These are phyloP conservation scores for Meriones psammophilus DNA, from an alignment of 2,797 vertebrate species.

Conservation along the genomic window DNA sequence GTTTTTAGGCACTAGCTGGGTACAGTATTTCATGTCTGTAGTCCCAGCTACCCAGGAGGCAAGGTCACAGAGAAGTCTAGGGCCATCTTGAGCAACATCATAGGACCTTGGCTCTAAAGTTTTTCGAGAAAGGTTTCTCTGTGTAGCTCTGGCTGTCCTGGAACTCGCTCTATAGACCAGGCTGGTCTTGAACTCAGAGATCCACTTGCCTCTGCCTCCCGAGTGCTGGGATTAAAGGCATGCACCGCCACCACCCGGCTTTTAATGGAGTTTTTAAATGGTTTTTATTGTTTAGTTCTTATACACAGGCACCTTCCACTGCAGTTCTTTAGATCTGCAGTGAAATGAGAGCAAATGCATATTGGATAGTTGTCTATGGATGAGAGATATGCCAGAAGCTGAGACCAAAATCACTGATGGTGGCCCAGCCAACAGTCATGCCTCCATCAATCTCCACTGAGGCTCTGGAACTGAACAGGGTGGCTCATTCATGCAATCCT, in stretches of 20 bases:
- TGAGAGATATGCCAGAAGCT: background rate
- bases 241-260: rapidly evolving
- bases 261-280: background rate
- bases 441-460: background rate
- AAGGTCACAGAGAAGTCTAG: background rate
- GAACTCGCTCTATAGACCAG: background rate
- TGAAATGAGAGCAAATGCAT: background rate
- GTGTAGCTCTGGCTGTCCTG: background rate
- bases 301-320: background rate
- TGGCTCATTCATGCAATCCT: background rate
- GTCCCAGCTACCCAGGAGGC: background rate
- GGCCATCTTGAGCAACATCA: background rate
- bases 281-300: background rate
- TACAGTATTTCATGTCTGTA: background rate
- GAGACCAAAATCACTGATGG: background rate
- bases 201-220: background rate
- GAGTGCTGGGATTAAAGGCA: background rate
- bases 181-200: background rate
- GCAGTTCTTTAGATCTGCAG: background rate
- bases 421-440: background rate
- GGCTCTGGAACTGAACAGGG: background rate
- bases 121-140: background rate
- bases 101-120: background rate
- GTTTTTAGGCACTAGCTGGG: background rate
- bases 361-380: background rate